Evolutionary conservation across 2,888 invertebrate species (phyloP), one percentile per base, ranked within the genome.

Genomic region (Agrotis puta): DNA sequence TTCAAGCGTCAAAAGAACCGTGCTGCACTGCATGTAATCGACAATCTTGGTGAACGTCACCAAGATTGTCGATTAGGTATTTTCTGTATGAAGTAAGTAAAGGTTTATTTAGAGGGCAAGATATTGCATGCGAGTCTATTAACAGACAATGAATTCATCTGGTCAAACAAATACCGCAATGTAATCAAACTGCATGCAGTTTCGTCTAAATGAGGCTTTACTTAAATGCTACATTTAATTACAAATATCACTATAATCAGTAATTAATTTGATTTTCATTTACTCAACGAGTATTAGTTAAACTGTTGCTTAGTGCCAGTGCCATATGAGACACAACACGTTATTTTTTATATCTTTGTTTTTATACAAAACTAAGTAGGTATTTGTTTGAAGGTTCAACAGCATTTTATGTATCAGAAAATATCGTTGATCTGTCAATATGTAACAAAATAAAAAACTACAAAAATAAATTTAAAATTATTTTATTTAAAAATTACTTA

Each of bases 401-500:
- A 43, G 13, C n/a, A 22, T 27, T 53, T 54, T 5, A 13, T 62
- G 22, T 33, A 27, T 22, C 27, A 47, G 56, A 61, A 56, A 58
- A 18, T 50, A 39, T 43, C 3, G 27, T 53, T 56, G 51, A 33
- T 18, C 11, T 22, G 18, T 43, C 24, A 75, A 59, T 33, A 27
- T 39, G 27, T 53, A 14, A 50, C 18, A 53, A 62, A 80, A 64
- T 64, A 71, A 76, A 80, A 63, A 0, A 54, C 57, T 51, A 66
- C 77, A 79, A 83, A 72, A 59, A 16, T 51, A 77, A 84, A 83
- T 88, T 89, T 91, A 89, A 88, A 89, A 90, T 91, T 92, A 92
- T 91, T 93, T 92, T 93, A 91, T 93, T 92, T 91, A 92, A 93
- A 93, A 93, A 92, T 91, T 94, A 94, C 94, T 94, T 95, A 92